Evolutionary conservation across 2,113 vertebrate species (phyloP).

Genomic region (Mungos mungo): DNA sequence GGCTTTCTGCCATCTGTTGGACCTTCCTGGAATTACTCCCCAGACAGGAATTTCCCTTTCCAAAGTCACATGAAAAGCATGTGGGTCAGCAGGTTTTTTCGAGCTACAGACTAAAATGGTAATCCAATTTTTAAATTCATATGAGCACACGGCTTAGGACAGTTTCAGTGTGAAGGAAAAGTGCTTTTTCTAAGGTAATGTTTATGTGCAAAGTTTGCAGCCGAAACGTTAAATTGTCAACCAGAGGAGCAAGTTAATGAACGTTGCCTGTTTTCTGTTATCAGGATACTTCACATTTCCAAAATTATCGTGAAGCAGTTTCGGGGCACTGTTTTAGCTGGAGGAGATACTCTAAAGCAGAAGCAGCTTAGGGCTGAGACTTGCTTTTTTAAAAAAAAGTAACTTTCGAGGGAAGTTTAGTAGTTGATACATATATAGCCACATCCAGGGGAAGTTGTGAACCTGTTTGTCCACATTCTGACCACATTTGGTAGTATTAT

Average conservation of each 20-base stretch:
- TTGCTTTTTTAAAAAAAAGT: neutral
- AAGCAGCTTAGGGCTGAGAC: neutral
- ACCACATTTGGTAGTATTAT: neutral
- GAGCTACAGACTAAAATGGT: neutral
- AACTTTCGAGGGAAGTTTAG: neutral
- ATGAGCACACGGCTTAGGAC: neutral
- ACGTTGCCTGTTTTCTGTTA: neutral
- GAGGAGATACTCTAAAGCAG: neutral
- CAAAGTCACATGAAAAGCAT: neutral
- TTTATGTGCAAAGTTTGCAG: neutral
- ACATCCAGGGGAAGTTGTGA: neutral
- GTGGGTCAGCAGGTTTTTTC: neutral
- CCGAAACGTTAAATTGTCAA: neutral
- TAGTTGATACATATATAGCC: neutral
- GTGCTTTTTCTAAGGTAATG: neutral
- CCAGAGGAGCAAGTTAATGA: neutral
- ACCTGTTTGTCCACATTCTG: neutral
- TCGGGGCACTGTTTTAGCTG: neutral
- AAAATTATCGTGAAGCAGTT: constrained; percentile 8
- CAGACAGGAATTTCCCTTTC: neutral
- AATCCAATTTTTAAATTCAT: neutral
- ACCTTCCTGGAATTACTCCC: constrained; percentile 9
- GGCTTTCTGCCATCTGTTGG: constrained; percentile 61
- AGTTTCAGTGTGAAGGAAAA: neutral
- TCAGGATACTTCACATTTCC: neutral